A percentile compares a stretch with the other conserved stretches of the same genome.
These are phyloP conservation scores for Epistrophe grossulariae DNA, from an alignment of 2,888 invertebrate species.

Conservation along the genomic window DNA sequence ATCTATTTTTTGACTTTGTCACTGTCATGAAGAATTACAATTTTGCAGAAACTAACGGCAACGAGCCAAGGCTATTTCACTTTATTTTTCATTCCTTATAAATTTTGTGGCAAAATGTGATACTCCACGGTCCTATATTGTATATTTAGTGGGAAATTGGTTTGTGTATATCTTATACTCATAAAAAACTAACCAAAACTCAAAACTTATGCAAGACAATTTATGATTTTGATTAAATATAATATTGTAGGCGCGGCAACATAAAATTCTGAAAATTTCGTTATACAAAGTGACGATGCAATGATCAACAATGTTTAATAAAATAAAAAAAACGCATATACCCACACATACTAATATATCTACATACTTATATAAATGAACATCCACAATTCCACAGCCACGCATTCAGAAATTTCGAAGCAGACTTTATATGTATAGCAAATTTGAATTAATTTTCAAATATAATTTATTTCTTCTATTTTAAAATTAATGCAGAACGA, in stretches of 20 bases:
- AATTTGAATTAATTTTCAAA: slow-evolving; percentile 72
- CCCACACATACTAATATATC: neutral
- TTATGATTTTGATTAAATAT: slow-evolving; percentile 71
- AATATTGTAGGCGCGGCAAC: slow-evolving; percentile 27
- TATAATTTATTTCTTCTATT: slow-evolving; percentile 55
- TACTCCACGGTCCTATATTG: neutral
- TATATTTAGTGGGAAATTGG: neutral
- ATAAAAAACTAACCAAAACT: slow-evolving; percentile 1
- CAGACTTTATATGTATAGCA: neutral
- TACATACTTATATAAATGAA: neutral
- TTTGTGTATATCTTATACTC: slow-evolving; percentile 1
- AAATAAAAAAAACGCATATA: slow-evolving; percentile 9
- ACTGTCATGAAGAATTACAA: slow-evolving; percentile 47
- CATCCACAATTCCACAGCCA: neutral
- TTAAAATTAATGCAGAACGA: slow-evolving; percentile 62
- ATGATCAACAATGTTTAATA: slow-evolving; percentile 69
- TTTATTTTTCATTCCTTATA: slow-evolving; percentile 55
- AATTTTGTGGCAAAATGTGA: slow-evolving; percentile 37
- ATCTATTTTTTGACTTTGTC: no score
- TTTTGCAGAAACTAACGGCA: slow-evolving; percentile 34
- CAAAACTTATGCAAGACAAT: slow-evolving; percentile 47
- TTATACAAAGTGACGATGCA: slow-evolving; percentile 34
- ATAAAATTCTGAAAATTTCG: neutral
- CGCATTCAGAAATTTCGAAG: neutral
- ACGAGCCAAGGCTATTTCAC: slow-evolving; percentile 24